These are phyloP conservation scores for Ciconia stormi DNA, from an alignment of 2,113 vertebrate species.

Conservation along the genomic window DNA sequence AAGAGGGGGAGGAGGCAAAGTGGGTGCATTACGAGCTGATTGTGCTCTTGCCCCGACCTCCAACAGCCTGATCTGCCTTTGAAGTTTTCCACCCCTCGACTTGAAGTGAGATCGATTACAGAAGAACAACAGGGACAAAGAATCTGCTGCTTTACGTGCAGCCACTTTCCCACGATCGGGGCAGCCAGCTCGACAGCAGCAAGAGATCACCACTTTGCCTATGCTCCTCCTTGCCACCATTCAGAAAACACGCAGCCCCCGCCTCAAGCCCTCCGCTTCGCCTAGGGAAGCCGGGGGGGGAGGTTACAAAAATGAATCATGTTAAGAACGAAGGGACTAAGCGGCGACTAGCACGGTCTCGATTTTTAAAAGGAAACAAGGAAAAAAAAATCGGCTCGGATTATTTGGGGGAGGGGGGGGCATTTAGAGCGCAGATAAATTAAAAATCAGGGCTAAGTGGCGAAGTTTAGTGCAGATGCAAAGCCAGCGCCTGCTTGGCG, in stretches of 20 bases:
- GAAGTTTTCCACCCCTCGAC: conserved; percentile 78
- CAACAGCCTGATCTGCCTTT: conserved; percentile 78
- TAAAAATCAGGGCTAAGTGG: neutral
- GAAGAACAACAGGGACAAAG: conserved; percentile 82
- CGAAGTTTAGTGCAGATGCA: neutral
- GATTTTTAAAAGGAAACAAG: neutral
- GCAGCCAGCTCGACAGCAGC: conserved; percentile 68
- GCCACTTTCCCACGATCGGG: conserved; percentile 86
- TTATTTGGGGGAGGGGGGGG: fast-evolving
- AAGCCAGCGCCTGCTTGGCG: neutral
- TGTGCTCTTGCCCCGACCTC: conserved; percentile 76
- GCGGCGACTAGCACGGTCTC: neutral
- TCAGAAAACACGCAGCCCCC: neutral
- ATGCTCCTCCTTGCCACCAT: conserved; percentile 26
- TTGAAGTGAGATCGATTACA: conserved; percentile 86
- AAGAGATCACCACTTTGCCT: conserved; percentile 11
- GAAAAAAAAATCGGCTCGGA: neutral
- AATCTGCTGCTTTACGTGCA: conserved; percentile 79
- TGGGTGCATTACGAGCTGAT: conserved; percentile 53
- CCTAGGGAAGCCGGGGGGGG: neutral
- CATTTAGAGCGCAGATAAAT: neutral
- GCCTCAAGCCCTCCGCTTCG: neutral
- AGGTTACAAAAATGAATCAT: neutral
- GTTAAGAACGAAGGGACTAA: neutral
- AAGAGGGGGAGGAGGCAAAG: neutral